Evolutionary conservation across 2,113 vertebrate genomes (phyloP).

Genomic region (Halcyon malimbica): DNA sequence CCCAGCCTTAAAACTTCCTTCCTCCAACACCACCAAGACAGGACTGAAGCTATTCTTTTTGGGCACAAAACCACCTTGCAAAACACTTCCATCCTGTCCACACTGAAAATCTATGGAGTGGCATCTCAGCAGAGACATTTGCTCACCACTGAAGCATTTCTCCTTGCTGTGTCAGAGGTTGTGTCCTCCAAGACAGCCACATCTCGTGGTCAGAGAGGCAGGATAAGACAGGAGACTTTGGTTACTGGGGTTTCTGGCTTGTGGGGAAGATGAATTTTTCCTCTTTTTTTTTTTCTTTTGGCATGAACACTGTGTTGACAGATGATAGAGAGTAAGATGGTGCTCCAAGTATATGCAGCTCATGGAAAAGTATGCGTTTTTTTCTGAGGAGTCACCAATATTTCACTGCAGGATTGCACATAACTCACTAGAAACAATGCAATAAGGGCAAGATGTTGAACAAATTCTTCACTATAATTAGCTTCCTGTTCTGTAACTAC

Average conservation of each 20-base stretch:
- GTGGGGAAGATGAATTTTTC: neutral
- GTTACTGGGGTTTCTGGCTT: slow-evolving; percentile 18
- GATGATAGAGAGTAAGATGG: slow-evolving; percentile 15
- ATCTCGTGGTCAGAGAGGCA: slow-evolving; percentile 32
- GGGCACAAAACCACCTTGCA: neutral
- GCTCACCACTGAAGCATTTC: slow-evolving; percentile 17
- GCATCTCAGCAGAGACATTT: slow-evolving; percentile 2
- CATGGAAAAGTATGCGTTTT: neutral
- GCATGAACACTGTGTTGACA: neutral
- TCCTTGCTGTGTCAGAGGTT: slow-evolving; percentile 10
- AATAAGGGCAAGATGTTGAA: neutral
- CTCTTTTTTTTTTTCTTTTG: neutral
- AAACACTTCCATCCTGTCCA: neutral
- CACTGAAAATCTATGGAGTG: neutral
- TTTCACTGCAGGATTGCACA: neutral
- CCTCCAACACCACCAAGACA: neutral
- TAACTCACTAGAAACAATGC: neutral
- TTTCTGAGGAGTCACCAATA: neutral
- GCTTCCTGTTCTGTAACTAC: neutral
- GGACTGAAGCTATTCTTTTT: neutral
- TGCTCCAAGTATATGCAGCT: neutral
- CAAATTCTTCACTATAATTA: neutral
- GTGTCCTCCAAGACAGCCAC: neutral
- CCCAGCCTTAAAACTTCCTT: neutral
- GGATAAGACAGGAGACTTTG: neutral